phyloP scores from a whole-genome alignment of 2,113 vertebrate species.

The Thomomys bottae region DNA sequence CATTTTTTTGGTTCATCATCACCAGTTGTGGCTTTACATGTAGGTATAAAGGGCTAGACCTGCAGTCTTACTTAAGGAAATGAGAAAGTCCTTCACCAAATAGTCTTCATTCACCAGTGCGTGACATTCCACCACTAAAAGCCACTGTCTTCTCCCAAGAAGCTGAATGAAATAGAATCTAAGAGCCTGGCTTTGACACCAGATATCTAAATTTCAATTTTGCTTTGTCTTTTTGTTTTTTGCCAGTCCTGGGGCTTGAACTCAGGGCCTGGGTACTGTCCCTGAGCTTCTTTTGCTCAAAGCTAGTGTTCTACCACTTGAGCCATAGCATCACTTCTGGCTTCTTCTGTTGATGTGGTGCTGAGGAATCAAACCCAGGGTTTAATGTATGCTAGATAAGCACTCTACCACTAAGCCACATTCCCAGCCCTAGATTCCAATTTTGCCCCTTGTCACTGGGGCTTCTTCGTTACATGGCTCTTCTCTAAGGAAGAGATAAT shows the following conservation, averaged over 20 bases:
- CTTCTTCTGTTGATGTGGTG: too few species aligned
- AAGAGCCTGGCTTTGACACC: not conserved
- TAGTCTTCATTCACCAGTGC: not conserved
- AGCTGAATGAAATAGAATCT: not conserved
- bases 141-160: not conserved
- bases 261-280: too few species aligned
- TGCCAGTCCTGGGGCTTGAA: too few species aligned
- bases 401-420: too few species aligned
- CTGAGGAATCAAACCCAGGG: too few species aligned
- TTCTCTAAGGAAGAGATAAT: not conserved
- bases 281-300: too few species aligned
- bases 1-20: not conserved
- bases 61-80: not conserved
- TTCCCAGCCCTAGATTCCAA: too few species aligned
- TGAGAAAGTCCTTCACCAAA: not conserved
- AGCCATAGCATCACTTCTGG: too few species aligned
- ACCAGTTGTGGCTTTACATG: not conserved
- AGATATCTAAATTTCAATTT: not conserved
- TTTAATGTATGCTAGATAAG: too few species aligned
- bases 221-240: too few species aligned
- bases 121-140: not conserved
- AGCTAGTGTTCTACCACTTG: too few species aligned
- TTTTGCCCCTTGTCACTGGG: not conserved
- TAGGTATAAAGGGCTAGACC: not conserved
- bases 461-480: not conserved